Conservation (phyloP, 2,113 vertebrate species). For the Gallinago paraguaiae region DNA sequence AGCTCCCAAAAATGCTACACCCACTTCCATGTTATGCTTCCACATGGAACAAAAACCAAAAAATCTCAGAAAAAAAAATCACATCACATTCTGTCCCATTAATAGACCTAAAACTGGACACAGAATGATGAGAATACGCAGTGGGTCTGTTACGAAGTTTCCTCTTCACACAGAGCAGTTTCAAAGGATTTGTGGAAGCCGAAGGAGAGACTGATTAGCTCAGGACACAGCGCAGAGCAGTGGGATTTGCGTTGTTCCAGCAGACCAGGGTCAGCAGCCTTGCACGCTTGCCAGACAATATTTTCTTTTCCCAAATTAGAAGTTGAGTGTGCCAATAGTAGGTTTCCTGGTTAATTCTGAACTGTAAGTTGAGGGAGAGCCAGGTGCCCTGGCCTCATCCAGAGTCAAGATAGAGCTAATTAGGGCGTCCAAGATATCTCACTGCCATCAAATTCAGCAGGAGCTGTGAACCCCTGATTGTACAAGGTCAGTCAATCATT, state of each 20-base stretch:
- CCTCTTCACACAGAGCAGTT: background rate
- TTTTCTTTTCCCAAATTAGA: conserved; percentile 60
- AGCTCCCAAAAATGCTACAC: background rate
- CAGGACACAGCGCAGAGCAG: background rate
- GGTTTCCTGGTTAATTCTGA: conserved; percentile 42
- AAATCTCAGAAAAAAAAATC: background rate
- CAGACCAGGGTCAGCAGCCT: conserved; percentile 13
- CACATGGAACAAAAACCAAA: background rate
- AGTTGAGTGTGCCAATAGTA: conserved; percentile 18
- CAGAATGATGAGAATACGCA: fast-evolving
- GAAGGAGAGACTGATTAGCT: background rate
- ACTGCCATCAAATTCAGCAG: background rate
- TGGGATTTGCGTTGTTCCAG: background rate
- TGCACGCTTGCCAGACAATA: conserved; percentile 12
- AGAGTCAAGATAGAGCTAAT: background rate
- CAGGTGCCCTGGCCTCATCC: conserved; percentile 37
- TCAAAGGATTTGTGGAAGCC: background rate
- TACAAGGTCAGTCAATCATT: background rate
- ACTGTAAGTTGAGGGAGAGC: conserved; percentile 18
- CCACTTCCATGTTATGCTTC: background rate
- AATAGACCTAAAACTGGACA: background rate
- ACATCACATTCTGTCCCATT: background rate
- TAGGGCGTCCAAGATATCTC: background rate
- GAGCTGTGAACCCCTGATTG: background rate
- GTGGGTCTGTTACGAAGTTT: background rate